Conservation (phyloP, 1,140 invertebrate genomes). For the Branchinecta lindahli region DNA sequence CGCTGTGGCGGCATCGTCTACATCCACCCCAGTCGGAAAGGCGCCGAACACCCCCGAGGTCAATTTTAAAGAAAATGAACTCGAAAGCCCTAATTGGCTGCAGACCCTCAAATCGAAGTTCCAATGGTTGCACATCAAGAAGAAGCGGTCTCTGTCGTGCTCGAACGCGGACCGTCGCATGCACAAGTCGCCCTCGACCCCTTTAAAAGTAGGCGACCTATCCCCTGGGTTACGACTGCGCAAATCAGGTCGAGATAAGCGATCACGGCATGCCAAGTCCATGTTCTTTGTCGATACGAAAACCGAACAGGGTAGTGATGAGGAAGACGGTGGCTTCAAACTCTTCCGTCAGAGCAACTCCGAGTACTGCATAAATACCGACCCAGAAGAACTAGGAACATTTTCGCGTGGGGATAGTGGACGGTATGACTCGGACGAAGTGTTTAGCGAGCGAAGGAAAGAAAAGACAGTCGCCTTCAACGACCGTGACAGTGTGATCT, state of each 20-base stretch:
- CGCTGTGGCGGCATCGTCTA: too few species aligned
- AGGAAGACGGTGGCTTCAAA: slow-evolving; percentile 6
- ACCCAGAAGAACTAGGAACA: not conserved
- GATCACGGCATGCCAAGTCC: not conserved
- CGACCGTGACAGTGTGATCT: not conserved
- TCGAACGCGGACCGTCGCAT: not conserved
- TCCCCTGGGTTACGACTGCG: not conserved
- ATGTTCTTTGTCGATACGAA: slow-evolving; percentile 4
- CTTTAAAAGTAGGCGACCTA: not conserved
- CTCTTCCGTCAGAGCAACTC: not conserved
- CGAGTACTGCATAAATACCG: not conserved
- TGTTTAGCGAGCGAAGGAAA: not conserved
- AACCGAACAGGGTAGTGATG: not conserved
- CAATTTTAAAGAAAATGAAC: too few species aligned
- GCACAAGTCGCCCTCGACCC: not conserved
- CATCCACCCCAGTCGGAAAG: too few species aligned
- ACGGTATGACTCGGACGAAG: not conserved
- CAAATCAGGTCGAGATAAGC: not conserved
- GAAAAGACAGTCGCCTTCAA: not conserved
- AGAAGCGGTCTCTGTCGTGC: not conserved
- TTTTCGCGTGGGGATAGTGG: slow-evolving; percentile 2
- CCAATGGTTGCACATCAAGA: slow-evolving; percentile 1
- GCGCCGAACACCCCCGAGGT: too few species aligned
- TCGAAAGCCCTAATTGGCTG: not conserved
- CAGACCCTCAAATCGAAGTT: not conserved